phyloP scores from a whole-genome alignment of 2,113 vertebrate genomes.

The Ancistrus triradiatus region DNA sequence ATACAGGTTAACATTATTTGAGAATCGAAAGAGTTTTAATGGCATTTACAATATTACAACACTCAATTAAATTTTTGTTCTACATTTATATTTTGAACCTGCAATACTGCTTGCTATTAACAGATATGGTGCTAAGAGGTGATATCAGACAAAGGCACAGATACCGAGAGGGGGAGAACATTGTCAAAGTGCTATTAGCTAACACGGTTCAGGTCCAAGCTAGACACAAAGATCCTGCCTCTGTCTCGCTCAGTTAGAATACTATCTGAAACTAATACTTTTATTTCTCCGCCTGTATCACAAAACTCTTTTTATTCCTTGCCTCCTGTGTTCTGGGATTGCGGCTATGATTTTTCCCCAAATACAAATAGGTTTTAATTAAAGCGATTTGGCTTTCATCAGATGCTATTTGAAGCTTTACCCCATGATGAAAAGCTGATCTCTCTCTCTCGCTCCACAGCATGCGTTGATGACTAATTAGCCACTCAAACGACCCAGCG shows the following conservation, averaged over 20 bases:
- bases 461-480: slow-evolving; percentile 56
- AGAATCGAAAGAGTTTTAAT: too few species aligned
- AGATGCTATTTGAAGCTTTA: slow-evolving; percentile 68
- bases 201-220: slow-evolving; percentile 51
- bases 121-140: slow-evolving; percentile 60
- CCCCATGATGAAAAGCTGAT: slow-evolving; percentile 62
- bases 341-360: slow-evolving; percentile 54
- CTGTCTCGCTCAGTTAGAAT: too few species aligned
- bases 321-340: slow-evolving; percentile 51
- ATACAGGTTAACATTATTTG: too few species aligned
- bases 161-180: slow-evolving; percentile 53
- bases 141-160: slow-evolving; percentile 32
- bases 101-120: too few species aligned
- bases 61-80: too few species aligned
- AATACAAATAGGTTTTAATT: slow-evolving; percentile 72
- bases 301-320: slow-evolving; percentile 37
- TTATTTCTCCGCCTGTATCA: slow-evolving; percentile 47
- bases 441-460: slow-evolving; percentile 42
- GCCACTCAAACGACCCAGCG: slow-evolving; percentile 53
- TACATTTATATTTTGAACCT: too few species aligned
- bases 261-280: too few species aligned
- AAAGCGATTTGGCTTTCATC: slow-evolving; percentile 67
- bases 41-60: too few species aligned
- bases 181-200: slow-evolving; percentile 61
- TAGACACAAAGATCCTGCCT: too few species aligned